Evolutionary conservation across 2,113 vertebrate genomes (phyloP), one percentile per base, ranked within the genome.

Genomic region (Otis tarda): DNA sequence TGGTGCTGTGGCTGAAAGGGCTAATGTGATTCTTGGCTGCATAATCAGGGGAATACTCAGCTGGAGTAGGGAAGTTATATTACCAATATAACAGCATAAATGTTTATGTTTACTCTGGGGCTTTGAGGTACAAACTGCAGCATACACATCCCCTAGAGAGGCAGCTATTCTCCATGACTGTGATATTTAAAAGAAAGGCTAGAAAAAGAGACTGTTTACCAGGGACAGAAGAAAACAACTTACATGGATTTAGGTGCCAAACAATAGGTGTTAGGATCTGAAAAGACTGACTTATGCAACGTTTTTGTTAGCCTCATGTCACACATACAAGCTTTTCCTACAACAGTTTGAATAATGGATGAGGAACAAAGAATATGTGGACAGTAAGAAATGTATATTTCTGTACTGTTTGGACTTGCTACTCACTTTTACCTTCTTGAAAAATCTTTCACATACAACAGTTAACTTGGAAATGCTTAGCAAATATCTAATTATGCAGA

Each of bases 71-170:
- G 37, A 95, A 71, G 81, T 89, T 95, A 61, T 89, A 83, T 83
- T 95, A 65, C 93, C 59, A 30, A 37, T 92, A 93, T 63, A 96
- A 90, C 63, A 86, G 41, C 64, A 81, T 90, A 96, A 96, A 93
- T 94, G 92, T 96, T 96, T 95, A 91, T 94, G 67, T 91, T 96
- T 97, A 94, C 89, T 95, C 53, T 85, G 96, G 77, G 78, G 67
- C 59, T 90, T 90, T 10, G 59, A 93, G 93, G 85, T 95, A 93
- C 52, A 86, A 92, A 70, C 81, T 74, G 82, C 76, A 83, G 93
- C 59, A 50, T 41, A 74, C 55, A 86, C 41, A 52, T 73, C 50
- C 85, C 82, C 93, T 74, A 74, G 94, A 86, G 87, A 88, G 75
- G 75, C 67, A 90, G 63, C 70, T 90, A 28, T 91, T 95, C 87